Percentiles rank a stretch among this genome's conserved stretches.
Conservation (phyloP, 2,797 vertebrate species). For the Macropodus opercularis region DNA sequence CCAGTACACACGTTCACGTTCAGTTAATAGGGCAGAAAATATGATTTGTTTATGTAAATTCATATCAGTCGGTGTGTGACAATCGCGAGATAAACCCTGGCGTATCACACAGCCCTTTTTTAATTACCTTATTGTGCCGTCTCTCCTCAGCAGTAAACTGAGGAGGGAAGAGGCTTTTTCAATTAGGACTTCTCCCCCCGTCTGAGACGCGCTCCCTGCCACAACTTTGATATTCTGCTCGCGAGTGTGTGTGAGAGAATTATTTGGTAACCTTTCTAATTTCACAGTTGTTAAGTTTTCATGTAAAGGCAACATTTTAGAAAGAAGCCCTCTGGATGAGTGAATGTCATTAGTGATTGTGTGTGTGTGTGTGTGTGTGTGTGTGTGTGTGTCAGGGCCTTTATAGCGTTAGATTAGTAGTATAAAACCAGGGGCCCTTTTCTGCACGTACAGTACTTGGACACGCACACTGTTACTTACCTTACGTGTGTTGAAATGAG, state of each 20-base stretch:
- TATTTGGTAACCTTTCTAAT: constrained; percentile 83
- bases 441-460: constrained; percentile 5
- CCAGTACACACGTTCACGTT: constrained; percentile 23
- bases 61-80: constrained; percentile 58
- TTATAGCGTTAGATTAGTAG: constrained; percentile 53
- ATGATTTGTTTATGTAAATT: constrained; percentile 72
- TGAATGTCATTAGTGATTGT: constrained; percentile 70
- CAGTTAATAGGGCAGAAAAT: constrained; percentile 62
- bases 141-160: constrained; percentile 60
- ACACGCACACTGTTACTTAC: constrained; percentile 39
- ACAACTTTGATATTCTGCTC: constrained; percentile 50
- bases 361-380: constrained; percentile 24
- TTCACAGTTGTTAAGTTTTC: constrained; percentile 85
- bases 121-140: constrained; percentile 68
- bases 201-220: constrained; percentile 54
- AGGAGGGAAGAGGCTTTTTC: constrained; percentile 75
- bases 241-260: constrained; percentile 46
- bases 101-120: constrained; percentile 50
- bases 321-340: constrained; percentile 70
- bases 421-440: constrained; percentile 43
- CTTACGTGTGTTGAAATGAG: constrained; percentile 45
- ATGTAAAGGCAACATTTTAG: constrained; percentile 80
- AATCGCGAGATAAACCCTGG: constrained; percentile 57
- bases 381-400: constrained; percentile 21
- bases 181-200: constrained; percentile 73